A percentile compares a stretch with the other conserved stretches of the same genome.
These are phyloP conservation scores for Clytia hemisphaerica DNA, from an alignment of 30 jellyfish, hydroid and myxozoan genomes.

Conservation along the genomic window DNA sequence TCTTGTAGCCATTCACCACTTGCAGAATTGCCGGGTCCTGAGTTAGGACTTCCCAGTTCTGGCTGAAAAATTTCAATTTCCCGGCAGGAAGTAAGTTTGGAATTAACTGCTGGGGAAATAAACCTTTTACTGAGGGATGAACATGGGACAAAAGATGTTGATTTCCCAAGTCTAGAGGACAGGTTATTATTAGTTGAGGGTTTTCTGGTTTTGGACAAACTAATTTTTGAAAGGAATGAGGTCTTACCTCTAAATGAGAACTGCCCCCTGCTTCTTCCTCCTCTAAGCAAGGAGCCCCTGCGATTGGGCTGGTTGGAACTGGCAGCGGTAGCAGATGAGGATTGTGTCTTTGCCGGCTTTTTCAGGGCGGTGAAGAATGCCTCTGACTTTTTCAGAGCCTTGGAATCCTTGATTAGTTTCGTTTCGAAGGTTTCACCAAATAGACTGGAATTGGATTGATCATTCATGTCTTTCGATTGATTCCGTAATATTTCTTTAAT, in stretches of 20 bases:
- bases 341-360: too few relatives aligned
- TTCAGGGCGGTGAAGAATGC: neutral
- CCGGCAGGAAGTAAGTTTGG: neutral
- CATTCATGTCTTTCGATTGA: conserved; percentile 1
- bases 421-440: conserved; percentile 1
- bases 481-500: neutral
- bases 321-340: neutral
- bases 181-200: too few relatives aligned
- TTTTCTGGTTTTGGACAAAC: neutral
- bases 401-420: neutral
- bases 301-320: neutral
- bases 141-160: neutral
- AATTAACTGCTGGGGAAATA: neutral
- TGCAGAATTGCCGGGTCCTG: neutral
- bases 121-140: neutral
- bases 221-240: neutral
- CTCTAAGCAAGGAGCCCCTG: conserved; percentile 9
- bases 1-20: conserved; percentile 1
- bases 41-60: conserved; percentile 4
- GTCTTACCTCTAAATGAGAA: conserved; percentile 5
- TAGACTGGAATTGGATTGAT: neutral
- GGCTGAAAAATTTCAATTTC: neutral
- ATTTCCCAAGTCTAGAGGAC: too few relatives aligned
- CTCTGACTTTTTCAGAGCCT: conserved; percentile 11
- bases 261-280: conserved; percentile 14